Percentiles rank a stretch among this genome's conserved stretches.
Evolutionary conservation across 2,888 invertebrate species (phyloP).

Genomic region (Drosophila emarginata): DNA sequence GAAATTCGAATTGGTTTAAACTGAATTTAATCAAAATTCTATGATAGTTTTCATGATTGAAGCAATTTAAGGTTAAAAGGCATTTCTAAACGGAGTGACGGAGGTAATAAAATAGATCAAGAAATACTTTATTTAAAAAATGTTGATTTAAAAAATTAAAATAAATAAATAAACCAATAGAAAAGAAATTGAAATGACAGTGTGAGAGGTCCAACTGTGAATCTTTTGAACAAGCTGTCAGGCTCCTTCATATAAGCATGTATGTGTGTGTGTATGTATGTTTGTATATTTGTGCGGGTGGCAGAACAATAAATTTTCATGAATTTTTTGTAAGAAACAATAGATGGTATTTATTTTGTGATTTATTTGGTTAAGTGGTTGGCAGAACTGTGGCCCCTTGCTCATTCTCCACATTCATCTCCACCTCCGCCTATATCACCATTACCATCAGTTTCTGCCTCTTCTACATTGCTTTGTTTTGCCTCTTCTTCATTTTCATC

Average conservation of each 20-base stretch:
- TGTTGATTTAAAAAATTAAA: background rate
- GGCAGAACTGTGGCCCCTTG: constrained; percentile 25
- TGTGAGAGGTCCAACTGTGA: background rate
- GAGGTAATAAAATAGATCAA: background rate
- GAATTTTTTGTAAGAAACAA: constrained; percentile 66
- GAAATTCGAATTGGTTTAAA: constrained; percentile 17
- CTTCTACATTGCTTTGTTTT: constrained; percentile 17
- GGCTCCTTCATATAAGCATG: constrained; percentile 11
- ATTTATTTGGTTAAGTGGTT: constrained; percentile 71
- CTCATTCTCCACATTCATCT: background rate
- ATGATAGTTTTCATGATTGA: background rate
- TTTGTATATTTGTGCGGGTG: constrained; percentile 7
- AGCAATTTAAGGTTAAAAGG: background rate
- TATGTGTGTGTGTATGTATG: background rate
- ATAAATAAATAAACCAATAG: background rate
- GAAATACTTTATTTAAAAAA: background rate
- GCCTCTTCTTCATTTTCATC: constrained; percentile 25
- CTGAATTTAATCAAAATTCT: background rate
- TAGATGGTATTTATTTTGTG: constrained; percentile 74
- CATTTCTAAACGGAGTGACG: background rate
- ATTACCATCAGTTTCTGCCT: background rate
- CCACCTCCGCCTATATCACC: background rate
- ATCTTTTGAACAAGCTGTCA: constrained; percentile 35
- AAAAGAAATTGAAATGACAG: background rate
- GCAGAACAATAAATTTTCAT: constrained; percentile 65